These are phyloP conservation scores for Leptopilina drosophilae DNA, from an alignment of 2,888 invertebrate species.

Conservation along the genomic window DNA sequence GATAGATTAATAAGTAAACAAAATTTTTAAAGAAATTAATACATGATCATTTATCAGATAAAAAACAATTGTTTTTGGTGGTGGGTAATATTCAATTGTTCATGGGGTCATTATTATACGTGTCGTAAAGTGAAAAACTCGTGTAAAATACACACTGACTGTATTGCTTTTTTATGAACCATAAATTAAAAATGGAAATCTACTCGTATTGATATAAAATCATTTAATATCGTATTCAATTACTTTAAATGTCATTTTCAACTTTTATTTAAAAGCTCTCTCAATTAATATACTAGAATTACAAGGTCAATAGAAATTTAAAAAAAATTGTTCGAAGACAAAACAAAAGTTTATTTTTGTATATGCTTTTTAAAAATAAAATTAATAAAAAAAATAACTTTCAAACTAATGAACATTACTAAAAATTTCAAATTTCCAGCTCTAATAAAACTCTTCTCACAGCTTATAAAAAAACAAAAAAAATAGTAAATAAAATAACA, in stretches of 20 bases:
- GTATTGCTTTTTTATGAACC: slow-evolving; percentile 10
- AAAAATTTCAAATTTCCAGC: too few relatives aligned
- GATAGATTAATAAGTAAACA: too few relatives aligned
- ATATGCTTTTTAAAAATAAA: background rate
- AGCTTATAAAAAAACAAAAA: too few relatives aligned
- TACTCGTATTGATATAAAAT: background rate
- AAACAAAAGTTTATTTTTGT: too few relatives aligned
- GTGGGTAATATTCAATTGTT: background rate
- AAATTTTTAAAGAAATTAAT: background rate
- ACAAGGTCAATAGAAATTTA: background rate
- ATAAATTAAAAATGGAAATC: slow-evolving; percentile 12
- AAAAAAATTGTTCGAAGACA: background rate
- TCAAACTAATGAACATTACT: too few relatives aligned
- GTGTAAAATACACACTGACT: background rate
- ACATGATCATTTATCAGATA: background rate
- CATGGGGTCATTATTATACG: background rate
- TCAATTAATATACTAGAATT: background rate
- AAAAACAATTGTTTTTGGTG: background rate
- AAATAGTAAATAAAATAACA: too few relatives aligned
- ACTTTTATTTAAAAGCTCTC: background rate
- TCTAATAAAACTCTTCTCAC: too few relatives aligned
- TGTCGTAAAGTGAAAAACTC: slow-evolving; percentile 4
- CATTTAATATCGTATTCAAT: background rate
- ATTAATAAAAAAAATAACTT: too few relatives aligned
- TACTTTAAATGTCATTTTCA: background rate